phyloP scores from a whole-genome alignment of 2,888 invertebrate species.

The Galerucella pusilla region DNA sequence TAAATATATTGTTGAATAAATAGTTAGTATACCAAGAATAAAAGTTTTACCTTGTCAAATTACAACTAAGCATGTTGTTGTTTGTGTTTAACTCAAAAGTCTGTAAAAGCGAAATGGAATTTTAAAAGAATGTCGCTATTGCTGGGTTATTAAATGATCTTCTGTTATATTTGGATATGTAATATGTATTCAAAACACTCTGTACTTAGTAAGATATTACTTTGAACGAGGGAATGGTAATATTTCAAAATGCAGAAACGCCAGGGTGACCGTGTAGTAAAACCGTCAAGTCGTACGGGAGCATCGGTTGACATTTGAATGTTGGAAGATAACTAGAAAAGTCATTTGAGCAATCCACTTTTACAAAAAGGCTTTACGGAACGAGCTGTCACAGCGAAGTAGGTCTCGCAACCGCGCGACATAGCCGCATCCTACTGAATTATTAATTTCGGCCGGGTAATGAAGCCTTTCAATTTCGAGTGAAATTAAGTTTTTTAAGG shows the following conservation, averaged over 20 bases:
- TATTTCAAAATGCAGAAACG: conserved; percentile 9
- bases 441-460: conserved; percentile 51
- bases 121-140: no score
- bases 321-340: conserved; percentile 29
- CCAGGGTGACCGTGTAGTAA: conserved; percentile 12
- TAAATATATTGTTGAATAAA: no score
- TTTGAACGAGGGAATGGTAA: background rate
- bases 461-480: conserved; percentile 49
- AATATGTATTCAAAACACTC: background rate
- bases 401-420: conserved; percentile 34
- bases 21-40: no score
- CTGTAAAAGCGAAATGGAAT: no score
- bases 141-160: no score
- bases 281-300: conserved; percentile 29
- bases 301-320: conserved; percentile 28
- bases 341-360: conserved; percentile 42
- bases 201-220: background rate
- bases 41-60: no score
- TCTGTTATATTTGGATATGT: no score
- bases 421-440: conserved; percentile 47
- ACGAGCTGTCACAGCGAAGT: conserved; percentile 41
- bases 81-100: no score
- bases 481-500: background rate
- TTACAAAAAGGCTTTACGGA: conserved; percentile 30
- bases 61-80: no score